Evolutionary conservation across 2,888 invertebrate species (phyloP), one percentile per base, ranked within the genome.

Genomic region (Agonopterix heracliana): DNA sequence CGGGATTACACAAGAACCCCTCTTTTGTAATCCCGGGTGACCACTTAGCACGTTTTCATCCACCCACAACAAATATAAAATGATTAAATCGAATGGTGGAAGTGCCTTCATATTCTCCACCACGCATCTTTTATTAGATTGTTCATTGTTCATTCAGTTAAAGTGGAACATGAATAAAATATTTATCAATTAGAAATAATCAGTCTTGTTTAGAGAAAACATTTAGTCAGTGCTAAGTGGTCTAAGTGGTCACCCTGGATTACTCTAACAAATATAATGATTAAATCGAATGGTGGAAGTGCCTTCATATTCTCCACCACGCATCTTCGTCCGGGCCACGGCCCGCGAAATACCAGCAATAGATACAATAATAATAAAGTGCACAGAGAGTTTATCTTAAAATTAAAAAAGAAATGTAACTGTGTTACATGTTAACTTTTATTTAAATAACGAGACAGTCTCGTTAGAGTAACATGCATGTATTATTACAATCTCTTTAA

Each of bases 181-280:
- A 87, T 86, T 80, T 76, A 75, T 87, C 79, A 87, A 86, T 83
- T 88, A 89, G 87, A 89, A 89, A 89, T 89, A 89, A 89, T 89
- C 89, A 89, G 89, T 89, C 89, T 89, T 89, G 84, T 85, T 88
- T 86, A 86, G 85, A 88, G 86, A 89, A 89, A 89, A 87, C 78
- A 78, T 85, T 83, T 77, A 64, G 78, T 74, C 81, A n/a, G n/a
- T n/a, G n/a, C n/a, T n/a, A n/a, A n/a, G n/a, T n/a, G n/a, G n/a
- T n/a, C n/a, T n/a, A n/a, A n/a, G n/a, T n/a, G n/a, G n/a, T n/a
- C n/a, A n/a, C n/a, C n/a, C n/a, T n/a, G n/a, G n/a, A n/a, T n/a
- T n/a, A n/a, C n/a, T n/a, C n/a, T n/a, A n/a, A n/a, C n/a, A n/a
- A n/a, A n/a, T n/a, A n/a, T n/a, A n/a, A n/a, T n/a, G n/a, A n/a